Evolutionary conservation across 2,113 vertebrate genomes (phyloP), one percentile per base, ranked within the genome.

Genomic region (Atrichornis clamosus): DNA sequence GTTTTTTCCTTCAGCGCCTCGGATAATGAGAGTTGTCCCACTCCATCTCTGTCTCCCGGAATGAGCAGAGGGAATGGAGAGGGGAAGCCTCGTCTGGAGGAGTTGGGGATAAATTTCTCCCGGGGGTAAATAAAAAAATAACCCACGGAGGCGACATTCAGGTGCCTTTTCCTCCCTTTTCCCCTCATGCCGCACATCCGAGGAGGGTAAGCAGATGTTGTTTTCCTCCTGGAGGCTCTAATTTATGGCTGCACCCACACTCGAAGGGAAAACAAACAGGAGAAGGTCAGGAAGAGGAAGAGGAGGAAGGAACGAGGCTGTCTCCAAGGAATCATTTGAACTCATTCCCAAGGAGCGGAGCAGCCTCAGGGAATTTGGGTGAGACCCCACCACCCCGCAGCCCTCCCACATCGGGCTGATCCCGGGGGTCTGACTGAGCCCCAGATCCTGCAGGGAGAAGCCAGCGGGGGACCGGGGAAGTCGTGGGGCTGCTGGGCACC

Each of bases 171-270:
- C 30, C 73, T 68, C 56, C 64, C 23, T 65, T 22, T 64, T n/a
- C 46, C 64, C 39, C 55, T 53, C n/a, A 37, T 0, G 49, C 50
- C 1, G 9, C 35, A 5, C 8, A 6, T 47, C 64, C 18, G 2
- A 32, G 73, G 64, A 94, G 64, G 37, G 46, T 6, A 72, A 93
- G n/a, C 93, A 96, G 94, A 93, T 93, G 95, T 89, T 97, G 96
- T 97, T 97, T 96, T 94, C 93, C 80, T 96, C 74, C 4, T 8
- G 3, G 65, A 83, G 83, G 60, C 62, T 89, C 73, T 68, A 44
- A 90, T 96, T 94, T 88, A 91, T 0, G 2, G 60, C 77, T 9
- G 39, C 33, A 58, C 35, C 84, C 77, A 52, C 58, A 33, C 30
- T 30, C 1, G 1, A 37, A n/a, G 62, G 70, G 62, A 72, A 86